Conservation (phyloP, 2,888 invertebrate species). For the Morinoia aosen region DNA sequence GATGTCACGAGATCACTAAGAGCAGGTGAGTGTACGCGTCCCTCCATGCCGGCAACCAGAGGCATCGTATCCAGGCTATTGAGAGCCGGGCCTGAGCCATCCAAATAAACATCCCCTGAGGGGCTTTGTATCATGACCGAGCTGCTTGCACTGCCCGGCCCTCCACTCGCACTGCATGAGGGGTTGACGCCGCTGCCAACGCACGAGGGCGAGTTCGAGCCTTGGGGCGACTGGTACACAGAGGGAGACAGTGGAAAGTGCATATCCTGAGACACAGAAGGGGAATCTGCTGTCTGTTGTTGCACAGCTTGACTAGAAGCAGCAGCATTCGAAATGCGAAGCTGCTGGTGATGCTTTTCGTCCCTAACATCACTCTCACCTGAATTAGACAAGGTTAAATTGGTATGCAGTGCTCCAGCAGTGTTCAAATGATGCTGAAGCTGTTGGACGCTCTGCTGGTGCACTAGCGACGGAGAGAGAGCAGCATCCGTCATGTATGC, state of each 20-base stretch:
- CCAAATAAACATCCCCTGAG: conserved; percentile 66
- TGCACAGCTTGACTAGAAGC: conserved; percentile 49
- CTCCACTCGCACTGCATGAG: background rate
- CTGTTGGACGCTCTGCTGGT: conserved; percentile 50
- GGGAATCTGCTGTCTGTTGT: conserved; percentile 55
- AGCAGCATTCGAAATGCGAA: background rate
- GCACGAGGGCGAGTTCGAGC: conserved; percentile 15
- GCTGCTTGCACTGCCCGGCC: background rate
- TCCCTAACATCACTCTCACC: background rate
- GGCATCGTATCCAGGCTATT: conserved; percentile 62
- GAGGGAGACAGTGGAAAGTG: conserved; percentile 41
- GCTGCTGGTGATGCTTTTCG: background rate
- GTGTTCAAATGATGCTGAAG: conserved; percentile 9
- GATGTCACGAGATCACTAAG: conserved; percentile 66
- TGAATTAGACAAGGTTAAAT: background rate
- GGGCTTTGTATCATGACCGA: conserved; percentile 55
- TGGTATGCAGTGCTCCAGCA: background rate
- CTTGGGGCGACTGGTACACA: conserved; percentile 43
- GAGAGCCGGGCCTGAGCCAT: conserved; percentile 62
- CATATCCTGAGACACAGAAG: conserved; percentile 58
- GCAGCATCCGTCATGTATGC: conserved; percentile 68
- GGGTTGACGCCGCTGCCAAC: background rate
- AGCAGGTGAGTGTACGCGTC: conserved; percentile 63
- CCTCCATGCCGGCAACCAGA: conserved; percentile 63
- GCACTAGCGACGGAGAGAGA: conserved; percentile 65